These are phyloP conservation scores for Gonatopus flavifemur DNA, from an alignment of 1,140 invertebrate species.

Conservation along the genomic window DNA sequence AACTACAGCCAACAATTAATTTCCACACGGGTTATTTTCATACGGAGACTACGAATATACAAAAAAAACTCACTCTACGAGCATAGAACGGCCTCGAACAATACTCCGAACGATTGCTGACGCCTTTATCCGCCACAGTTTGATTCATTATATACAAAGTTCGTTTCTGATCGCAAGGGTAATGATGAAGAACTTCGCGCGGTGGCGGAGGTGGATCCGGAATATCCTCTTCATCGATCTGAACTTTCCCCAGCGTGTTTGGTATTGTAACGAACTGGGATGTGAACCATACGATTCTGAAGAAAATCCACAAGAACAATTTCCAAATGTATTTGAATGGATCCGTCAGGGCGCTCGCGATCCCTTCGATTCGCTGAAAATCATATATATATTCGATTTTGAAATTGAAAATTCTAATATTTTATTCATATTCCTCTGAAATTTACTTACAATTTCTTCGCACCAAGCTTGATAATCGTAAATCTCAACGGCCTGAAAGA, in stretches of 20 bases:
- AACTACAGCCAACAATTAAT: too few species aligned
- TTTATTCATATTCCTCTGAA: too few species aligned
- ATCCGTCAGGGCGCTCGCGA: conserved; percentile 34
- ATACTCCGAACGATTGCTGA: conserved; percentile 35
- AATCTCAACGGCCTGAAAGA: conserved; percentile 76
- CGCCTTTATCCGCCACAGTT: conserved; percentile 40
- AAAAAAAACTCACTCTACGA: conserved; percentile 40
- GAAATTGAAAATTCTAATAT: too few species aligned
- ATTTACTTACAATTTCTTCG: conserved; percentile 47
- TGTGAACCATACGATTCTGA: conserved; percentile 38
- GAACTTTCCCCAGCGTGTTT: conserved; percentile 35
- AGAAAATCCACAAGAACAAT: conserved; percentile 40
- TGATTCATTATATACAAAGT: conserved; percentile 70
- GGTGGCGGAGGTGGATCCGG: conserved; percentile 50
- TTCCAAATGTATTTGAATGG: conserved; percentile 39
- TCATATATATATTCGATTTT: too few species aligned
- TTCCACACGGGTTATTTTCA: too few species aligned
- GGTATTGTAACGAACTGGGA: conserved; percentile 43
- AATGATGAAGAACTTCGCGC: conserved; percentile 42
- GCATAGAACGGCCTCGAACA: conserved; percentile 49
- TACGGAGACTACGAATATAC: too few species aligned
- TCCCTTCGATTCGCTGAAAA: conserved; percentile 33
- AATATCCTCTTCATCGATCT: conserved; percentile 41
- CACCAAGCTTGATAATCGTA: conserved; percentile 89
- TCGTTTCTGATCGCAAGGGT: conserved; percentile 67